Evolutionary conservation across 2,113 vertebrate genomes (phyloP).

Genomic region (Urocitellus parryii): DNA sequence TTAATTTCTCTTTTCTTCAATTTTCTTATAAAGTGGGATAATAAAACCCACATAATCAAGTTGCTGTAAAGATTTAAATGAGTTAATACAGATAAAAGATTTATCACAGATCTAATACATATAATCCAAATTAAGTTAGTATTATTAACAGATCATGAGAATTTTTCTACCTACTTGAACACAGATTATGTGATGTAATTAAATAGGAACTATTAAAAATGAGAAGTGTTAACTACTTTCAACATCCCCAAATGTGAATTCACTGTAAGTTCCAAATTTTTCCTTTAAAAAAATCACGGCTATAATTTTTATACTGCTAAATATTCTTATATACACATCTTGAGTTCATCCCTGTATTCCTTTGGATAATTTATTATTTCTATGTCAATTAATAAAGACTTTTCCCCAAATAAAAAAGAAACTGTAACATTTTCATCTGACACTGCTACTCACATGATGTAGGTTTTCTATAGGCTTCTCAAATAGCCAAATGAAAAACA

Average conservation of each 20-base stretch:
- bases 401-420: not conserved
- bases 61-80: not conserved
- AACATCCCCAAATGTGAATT: not conserved
- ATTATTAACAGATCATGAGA: conserved; percentile 22
- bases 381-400: not conserved
- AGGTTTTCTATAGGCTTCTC: not conserved
- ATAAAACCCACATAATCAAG: not conserved
- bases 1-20: not conserved
- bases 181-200: not conserved
- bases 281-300: not conserved
- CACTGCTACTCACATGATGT: not conserved
- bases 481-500: not conserved
- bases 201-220: not conserved
- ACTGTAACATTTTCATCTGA: not conserved
- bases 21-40: not conserved
- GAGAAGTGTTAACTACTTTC: not conserved
- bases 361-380: not conserved
- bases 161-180: not conserved
- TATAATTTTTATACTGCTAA: not conserved
- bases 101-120: not conserved
- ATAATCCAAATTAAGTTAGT: not conserved
- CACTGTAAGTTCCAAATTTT: not conserved
- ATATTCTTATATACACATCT: not conserved
- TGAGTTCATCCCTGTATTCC: not conserved
- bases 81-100: not conserved